phyloP scores from a whole-genome alignment of 2,797 vertebrate genomes.

The Brachymystax lenok region DNA sequence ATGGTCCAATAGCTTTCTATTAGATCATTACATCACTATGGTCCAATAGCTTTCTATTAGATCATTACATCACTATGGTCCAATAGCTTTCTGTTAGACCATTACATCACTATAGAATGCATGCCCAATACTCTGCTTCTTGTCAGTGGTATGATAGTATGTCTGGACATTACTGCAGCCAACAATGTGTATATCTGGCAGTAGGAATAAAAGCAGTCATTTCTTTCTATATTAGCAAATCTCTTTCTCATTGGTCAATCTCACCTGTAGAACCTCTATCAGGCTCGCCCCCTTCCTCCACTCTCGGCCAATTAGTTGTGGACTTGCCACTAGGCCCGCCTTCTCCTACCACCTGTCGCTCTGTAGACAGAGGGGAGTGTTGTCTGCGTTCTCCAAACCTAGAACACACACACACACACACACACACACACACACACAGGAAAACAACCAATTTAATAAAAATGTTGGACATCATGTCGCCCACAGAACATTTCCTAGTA shows the following conservation, averaged over 20 bases:
- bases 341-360: conserved; percentile 87
- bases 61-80: too few species aligned
- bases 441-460: background rate
- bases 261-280: conserved; percentile 67
- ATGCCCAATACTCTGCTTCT: too few species aligned
- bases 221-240: too few species aligned
- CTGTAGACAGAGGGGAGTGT: conserved; percentile 89
- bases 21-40: too few species aligned
- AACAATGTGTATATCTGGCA: too few species aligned
- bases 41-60: too few species aligned
- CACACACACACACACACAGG: conserved; percentile 8
- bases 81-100: too few species aligned
- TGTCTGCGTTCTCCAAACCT: conserved; percentile 87
- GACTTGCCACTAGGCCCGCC: conserved; percentile 84
- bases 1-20: too few species aligned
- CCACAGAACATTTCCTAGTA: background rate
- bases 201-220: too few species aligned
- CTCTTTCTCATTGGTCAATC: background rate
- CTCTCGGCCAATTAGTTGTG: conserved; percentile 89
- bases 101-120: too few species aligned
- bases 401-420: conserved; percentile 26
- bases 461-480: background rate
- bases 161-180: too few species aligned
- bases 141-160: too few species aligned
- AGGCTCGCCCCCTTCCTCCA: conserved; percentile 78